A percentile compares a stretch with the other conserved stretches of the same genome.
These are phyloP conservation scores for Alloscopus bannaensis DNA, from an alignment of 2,888 invertebrate species.

Conservation along the genomic window DNA sequence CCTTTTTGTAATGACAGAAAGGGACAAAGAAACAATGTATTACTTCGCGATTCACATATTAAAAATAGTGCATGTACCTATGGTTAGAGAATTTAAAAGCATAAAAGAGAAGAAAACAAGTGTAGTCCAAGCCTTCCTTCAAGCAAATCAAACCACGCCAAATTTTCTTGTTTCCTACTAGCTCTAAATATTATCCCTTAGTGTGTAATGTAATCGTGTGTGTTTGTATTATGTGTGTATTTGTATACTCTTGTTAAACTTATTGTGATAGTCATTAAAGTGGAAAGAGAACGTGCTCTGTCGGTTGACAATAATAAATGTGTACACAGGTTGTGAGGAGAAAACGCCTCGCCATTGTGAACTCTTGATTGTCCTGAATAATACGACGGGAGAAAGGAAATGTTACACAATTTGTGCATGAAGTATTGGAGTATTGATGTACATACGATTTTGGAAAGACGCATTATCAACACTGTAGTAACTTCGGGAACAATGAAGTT, in stretches of 20 bases:
- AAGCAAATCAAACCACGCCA: slow-evolving; percentile 51
- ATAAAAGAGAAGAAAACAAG: slow-evolving; percentile 27
- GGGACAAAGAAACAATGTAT: slow-evolving; percentile 23
- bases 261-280: slow-evolving; percentile 52
- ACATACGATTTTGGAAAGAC: neutral
- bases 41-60: slow-evolving; percentile 10
- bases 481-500: neutral
- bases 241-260: slow-evolving; percentile 50
- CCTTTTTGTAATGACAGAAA: too few species aligned
- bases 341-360: too few species aligned
- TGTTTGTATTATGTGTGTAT: slow-evolving; percentile 13
- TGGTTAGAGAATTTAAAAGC: slow-evolving; percentile 4
- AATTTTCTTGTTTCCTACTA: slow-evolving; percentile 64
- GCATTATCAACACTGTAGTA: neutral
- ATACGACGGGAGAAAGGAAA: slow-evolving; percentile 23
- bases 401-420: neutral
- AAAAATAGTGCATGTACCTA: slow-evolving; percentile 16
- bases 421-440: neutral
- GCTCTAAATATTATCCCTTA: slow-evolving; percentile 36
- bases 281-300: neutral
- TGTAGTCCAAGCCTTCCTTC: slow-evolving; percentile 42
- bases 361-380: too few species aligned
- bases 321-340: slow-evolving; percentile 25
- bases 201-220: too few species aligned
- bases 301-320: slow-evolving; percentile 42